phyloP scores from a whole-genome alignment of 2,797 vertebrate genomes.

The Pseudochirops cupreus region DNA sequence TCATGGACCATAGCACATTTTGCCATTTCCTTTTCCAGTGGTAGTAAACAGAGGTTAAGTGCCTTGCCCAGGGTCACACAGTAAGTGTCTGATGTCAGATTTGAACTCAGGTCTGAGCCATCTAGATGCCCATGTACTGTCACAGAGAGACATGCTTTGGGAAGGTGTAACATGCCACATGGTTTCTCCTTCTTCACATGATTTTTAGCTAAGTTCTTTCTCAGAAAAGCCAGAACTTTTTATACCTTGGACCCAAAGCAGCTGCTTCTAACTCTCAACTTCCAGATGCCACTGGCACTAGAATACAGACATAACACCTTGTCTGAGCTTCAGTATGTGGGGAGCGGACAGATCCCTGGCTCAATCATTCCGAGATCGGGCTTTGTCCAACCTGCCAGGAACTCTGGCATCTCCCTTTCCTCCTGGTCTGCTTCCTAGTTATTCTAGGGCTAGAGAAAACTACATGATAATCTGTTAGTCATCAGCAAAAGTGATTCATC shows the following conservation, averaged over 20 bases:
- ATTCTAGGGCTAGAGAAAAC: neutral
- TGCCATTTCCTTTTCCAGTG: neutral
- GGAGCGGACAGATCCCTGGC: neutral
- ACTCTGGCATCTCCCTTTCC: neutral
- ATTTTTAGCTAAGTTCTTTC: slow-evolving; percentile 1
- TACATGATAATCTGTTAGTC: neutral
- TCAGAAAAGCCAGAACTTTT: neutral
- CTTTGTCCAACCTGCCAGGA: neutral
- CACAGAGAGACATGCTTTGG: neutral
- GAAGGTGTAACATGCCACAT: neutral
- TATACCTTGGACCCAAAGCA: neutral
- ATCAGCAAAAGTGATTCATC: slow-evolving; percentile 1
- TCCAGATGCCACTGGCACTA: neutral
- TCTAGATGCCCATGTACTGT: neutral
- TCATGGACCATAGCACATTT: neutral
- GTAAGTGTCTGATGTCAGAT: neutral
- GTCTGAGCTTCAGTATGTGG: neutral
- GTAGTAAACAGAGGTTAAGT: neutral
- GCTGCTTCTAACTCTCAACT: neutral
- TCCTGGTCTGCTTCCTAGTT: neutral
- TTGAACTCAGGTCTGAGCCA: neutral
- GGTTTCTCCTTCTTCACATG: neutral
- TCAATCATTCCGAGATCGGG: slow-evolving; percentile 1
- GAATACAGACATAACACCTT: neutral
- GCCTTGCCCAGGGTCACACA: neutral